phyloP scores from a whole-genome alignment of 2,113 vertebrate species.

The Calyptomena viridis region DNA sequence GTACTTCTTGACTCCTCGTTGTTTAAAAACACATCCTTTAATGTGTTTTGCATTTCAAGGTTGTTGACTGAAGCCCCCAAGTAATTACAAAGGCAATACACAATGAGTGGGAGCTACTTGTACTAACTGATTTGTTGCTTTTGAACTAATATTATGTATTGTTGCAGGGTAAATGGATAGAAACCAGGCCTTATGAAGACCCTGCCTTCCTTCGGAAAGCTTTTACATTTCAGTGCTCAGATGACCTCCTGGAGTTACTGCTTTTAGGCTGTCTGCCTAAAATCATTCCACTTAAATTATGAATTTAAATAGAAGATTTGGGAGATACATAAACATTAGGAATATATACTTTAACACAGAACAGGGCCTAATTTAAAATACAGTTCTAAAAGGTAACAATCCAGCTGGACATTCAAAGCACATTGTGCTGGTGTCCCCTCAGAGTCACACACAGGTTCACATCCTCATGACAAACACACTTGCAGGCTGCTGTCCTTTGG shows the following conservation, averaged over 20 bases:
- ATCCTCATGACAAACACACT: background rate
- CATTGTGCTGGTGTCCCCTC: background rate
- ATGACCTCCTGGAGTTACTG: background rate
- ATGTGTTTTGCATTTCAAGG: background rate
- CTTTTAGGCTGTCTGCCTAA: background rate
- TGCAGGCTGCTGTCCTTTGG: background rate
- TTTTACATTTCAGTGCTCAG: background rate
- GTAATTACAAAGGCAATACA: background rate
- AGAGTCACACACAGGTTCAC: background rate
- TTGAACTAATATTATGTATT: background rate
- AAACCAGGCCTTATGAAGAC: background rate
- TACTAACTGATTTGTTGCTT: background rate
- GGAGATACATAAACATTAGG: background rate
- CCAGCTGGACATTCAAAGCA: background rate
- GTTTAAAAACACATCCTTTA: too few relatives aligned
- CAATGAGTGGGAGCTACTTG: background rate
- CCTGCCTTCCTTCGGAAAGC: background rate
- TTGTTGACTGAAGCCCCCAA: background rate
- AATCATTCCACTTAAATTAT: background rate
- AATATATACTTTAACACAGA: background rate
- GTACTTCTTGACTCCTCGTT: background rate
- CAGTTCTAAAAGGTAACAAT: background rate
- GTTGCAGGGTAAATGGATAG: background rate
- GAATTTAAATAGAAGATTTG: background rate
- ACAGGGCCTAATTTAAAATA: background rate